A percentile compares a stretch with the other conserved stretches of the same genome.
Evolutionary conservation across 2,888 invertebrate species (phyloP).

Genomic region (Drosophila mayaguana): DNA sequence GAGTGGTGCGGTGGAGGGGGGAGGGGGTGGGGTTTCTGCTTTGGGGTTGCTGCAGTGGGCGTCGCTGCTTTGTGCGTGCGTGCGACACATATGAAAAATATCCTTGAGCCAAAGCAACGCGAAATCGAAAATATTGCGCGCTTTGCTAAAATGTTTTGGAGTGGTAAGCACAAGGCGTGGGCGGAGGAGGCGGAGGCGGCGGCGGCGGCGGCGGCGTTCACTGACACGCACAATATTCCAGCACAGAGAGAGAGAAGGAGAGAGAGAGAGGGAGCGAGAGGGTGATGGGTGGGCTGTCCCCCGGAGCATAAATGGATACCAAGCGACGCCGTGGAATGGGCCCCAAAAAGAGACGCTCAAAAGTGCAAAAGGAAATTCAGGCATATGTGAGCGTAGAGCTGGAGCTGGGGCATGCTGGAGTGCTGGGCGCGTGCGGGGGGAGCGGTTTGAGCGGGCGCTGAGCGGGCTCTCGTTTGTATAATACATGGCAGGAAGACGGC

Average conservation of each 20-base stretch:
- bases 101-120: constrained; percentile 70
- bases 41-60: constrained; percentile 20
- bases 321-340: constrained; percentile 21
- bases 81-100: constrained; percentile 78
- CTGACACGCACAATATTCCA: constrained; percentile 24
- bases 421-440: no score
- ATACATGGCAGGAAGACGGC: constrained; percentile 8
- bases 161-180: not conserved
- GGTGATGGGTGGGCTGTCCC: not conserved
- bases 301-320: constrained; percentile 54
- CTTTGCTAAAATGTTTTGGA: constrained; percentile 44
- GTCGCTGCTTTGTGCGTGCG: constrained; percentile 64
- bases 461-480: not conserved
- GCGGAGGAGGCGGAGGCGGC: not conserved
- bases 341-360: constrained; percentile 30
- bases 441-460: not conserved
- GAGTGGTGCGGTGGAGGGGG: not conserved
- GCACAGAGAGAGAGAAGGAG: not conserved
- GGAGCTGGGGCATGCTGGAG: not conserved
- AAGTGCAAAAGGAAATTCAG: constrained; percentile 80
- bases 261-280: not conserved
- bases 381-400: constrained; percentile 67
- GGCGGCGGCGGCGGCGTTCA: no score
- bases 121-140: constrained; percentile 76
- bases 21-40: not conserved